Base-by-base conservation (phyloP, 2,888 invertebrate species). In the Meliscaeva auricollis region DNA sequence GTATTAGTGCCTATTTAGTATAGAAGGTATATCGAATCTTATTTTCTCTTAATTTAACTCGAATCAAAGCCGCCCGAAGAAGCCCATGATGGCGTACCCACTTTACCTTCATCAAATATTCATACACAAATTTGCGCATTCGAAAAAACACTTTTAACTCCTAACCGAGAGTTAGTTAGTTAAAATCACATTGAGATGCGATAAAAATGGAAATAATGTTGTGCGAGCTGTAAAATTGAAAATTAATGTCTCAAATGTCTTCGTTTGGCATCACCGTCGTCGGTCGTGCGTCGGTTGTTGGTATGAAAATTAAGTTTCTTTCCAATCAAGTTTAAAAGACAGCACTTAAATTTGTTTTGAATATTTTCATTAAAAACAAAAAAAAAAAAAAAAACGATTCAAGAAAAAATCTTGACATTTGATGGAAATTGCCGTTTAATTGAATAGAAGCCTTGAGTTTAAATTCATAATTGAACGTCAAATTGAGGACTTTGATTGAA, bases 151-250 rank as follows among this genome's bases (percentile, higher is more conserved):
- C 26, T 26, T 26, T 26, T 26, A 4, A 26, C 26, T 26, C 26
- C 3, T 4, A 4, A 26, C 26, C 26, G 4, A 26, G 26, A 66
- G 66, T 66, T 66, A 50, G 7, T 68, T 54, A 69, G n/a, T n/a
- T n/a, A n/a, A n/a, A n/a, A 54, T 69, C 69, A 69, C 30, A 54
- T 41, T 30, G 30, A 69, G 54, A 44, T 66, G 35, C 32, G n/a
- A 50, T 54, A 41, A 54, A 69, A 41, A 38, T 68, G 38, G 35
- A 38, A n/a, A 30, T 46, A 48, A 26, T 50, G 38, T 38, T 58
- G 38, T 46, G 62, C 60, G 58, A 54, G 62, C 13, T 72, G 56
- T 78, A 58, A 78, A 78, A 78, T 66, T 78, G 54, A 38, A 81
- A 69, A 70, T 76, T 76, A 69, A 50, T 60, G 52, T 69, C 44